Evolutionary conservation across 2,797 vertebrate genomes (phyloP).

Genomic region (Ctenopoma kingsleyae): DNA sequence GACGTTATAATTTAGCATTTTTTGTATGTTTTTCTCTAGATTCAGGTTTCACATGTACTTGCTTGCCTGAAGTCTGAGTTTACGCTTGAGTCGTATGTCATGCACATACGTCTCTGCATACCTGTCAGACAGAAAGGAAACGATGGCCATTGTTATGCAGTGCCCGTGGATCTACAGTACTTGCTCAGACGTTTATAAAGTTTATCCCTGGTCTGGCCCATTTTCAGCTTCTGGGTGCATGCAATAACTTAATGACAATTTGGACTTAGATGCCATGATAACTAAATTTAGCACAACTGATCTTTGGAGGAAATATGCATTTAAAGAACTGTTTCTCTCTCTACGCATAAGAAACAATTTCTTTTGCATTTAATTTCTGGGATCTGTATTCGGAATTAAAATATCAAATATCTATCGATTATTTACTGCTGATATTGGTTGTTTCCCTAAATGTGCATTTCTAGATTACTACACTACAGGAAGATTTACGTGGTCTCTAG

Average conservation of each 20-base stretch:
- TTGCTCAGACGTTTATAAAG: neutral
- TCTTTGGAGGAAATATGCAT: neutral
- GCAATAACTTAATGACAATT: neutral
- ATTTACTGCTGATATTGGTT: neutral
- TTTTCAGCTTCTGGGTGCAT: neutral
- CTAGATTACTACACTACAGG: neutral
- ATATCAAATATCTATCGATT: neutral
- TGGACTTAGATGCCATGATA: neutral
- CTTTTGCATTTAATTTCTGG: no score
- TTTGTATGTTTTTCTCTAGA: slow-evolving; percentile 15
- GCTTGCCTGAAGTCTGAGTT: slow-evolving; percentile 43
- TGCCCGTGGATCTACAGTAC: neutral
- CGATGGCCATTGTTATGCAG: slow-evolving; percentile 24
- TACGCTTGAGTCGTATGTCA: slow-evolving; percentile 15
- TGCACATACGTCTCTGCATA: slow-evolving; percentile 13
- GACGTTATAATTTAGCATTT: slow-evolving; percentile 11
- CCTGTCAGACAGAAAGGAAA: slow-evolving; percentile 18
- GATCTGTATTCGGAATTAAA: no score
- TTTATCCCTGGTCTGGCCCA: neutral
- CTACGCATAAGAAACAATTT: no score
- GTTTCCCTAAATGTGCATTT: neutral
- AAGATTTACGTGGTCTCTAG: neutral
- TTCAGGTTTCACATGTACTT: slow-evolving; percentile 49
- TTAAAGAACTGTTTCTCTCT: no score
- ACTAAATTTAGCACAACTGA: neutral